These are phyloP conservation scores for Rambutsinella grinnellia DNA, from an alignment of 2,888 invertebrate genomes.

Conservation along the genomic window DNA sequence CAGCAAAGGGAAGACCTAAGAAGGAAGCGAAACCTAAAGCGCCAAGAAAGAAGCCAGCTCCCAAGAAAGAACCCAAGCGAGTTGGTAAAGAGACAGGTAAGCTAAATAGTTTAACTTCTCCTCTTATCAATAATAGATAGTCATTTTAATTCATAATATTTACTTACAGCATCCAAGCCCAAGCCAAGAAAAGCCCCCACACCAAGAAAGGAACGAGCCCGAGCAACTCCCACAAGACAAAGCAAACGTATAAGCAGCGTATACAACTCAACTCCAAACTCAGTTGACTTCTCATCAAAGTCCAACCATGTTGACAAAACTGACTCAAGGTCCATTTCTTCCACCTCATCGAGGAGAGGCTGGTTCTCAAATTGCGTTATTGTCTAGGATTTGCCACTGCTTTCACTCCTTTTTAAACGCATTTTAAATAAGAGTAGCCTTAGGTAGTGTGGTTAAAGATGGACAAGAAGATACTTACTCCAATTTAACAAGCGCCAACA, in stretches of 20 bases:
- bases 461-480: too few species aligned
- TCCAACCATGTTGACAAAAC: slow-evolving; percentile 31
- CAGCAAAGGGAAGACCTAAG: not conserved
- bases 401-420: too few species aligned
- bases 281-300: slow-evolving; percentile 33
- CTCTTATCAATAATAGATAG: too few species aligned
- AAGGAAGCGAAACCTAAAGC: slow-evolving; percentile 24
- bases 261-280: slow-evolving; percentile 30
- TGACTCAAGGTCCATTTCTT: slow-evolving; percentile 42
- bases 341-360: slow-evolving; percentile 48
- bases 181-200: slow-evolving; percentile 31
- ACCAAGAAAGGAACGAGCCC: slow-evolving; percentile 22
- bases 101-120: too few species aligned
- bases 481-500: too few species aligned
- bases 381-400: too few species aligned
- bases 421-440: not conserved
- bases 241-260: slow-evolving; percentile 42
- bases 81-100: slow-evolving; percentile 48
- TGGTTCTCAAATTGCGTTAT: slow-evolving; percentile 60
- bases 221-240: slow-evolving; percentile 47
- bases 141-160: too few species aligned
- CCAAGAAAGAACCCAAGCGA: slow-evolving; percentile 38
- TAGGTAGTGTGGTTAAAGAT: too few species aligned
- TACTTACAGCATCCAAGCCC: too few species aligned
- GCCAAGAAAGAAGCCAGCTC: slow-evolving; percentile 25